Evolutionary conservation across 2,888 invertebrate species (phyloP).

Genomic region (Chrysotoxum bicinctum): DNA sequence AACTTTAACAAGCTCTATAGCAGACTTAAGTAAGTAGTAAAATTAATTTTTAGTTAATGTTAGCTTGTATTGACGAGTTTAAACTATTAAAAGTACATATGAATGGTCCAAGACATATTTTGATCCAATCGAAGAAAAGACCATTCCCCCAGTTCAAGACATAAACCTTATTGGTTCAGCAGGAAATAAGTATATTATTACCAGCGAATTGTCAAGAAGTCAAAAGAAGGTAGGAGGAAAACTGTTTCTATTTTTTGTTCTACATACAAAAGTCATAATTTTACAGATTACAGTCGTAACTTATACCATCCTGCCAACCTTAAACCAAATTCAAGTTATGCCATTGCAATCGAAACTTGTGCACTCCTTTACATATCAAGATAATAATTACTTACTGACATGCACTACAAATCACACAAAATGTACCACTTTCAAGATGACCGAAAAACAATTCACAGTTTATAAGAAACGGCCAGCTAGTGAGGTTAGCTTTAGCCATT

Average conservation of each 20-base stretch:
- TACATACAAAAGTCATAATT: background rate
- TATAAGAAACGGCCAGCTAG: slow-evolving; percentile 74
- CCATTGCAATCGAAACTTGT: slow-evolving; percentile 72
- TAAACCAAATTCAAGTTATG: slow-evolving; percentile 74
- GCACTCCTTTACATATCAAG: slow-evolving; percentile 75
- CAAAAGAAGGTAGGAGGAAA: slow-evolving; percentile 74
- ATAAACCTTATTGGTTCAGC: slow-evolving; percentile 75
- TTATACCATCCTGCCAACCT: slow-evolving; percentile 74
- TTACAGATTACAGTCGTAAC: slow-evolving; percentile 76
- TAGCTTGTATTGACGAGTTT: background rate
- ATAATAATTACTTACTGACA: slow-evolving; percentile 76
- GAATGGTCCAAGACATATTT: slow-evolving; percentile 79
- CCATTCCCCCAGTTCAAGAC: slow-evolving; percentile 75
- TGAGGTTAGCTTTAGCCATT: slow-evolving; percentile 76
- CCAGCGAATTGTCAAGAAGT: slow-evolving; percentile 74
- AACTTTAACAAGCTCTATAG: slow-evolving; percentile 75
- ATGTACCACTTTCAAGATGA: slow-evolving; percentile 77
- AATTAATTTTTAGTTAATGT: background rate
- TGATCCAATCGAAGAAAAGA: slow-evolving; percentile 77
- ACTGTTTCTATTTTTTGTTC: background rate
- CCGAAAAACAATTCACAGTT: slow-evolving; percentile 76
- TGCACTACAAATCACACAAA: slow-evolving; percentile 72
- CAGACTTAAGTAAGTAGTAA: slow-evolving; percentile 74
- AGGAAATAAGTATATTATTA: slow-evolving; percentile 75
- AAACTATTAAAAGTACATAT: slow-evolving; percentile 74